Base-by-base conservation (phyloP, 2,797 vertebrate genomes). In the Sebastes reedi region DNA sequence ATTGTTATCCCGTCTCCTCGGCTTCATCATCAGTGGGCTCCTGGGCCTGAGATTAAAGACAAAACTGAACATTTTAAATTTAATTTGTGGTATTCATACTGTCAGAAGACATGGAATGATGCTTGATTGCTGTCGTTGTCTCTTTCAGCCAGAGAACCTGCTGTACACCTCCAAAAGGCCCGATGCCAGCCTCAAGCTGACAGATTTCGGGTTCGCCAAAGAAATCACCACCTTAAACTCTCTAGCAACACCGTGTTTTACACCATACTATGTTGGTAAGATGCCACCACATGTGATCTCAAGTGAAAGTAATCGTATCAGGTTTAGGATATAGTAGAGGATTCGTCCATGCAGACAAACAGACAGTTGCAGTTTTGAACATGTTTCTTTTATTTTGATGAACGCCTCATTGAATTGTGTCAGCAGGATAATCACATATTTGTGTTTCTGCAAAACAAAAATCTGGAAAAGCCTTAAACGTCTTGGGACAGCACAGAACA, bases 191-290 rank as follows among this genome's bases (percentile, higher is more conserved):
- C 91, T 98, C 58, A 98, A 97, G 27, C 96, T 98, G 87, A 98
- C 97, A 0, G 97, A 98, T 87, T 98, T 98, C 60, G 97, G 97
- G 83, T 98, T 98, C 78, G 97, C 97, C 83, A 98, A 97, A 92
- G 97, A 98, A 92, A 97, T 97, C 74, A 97, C 97, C 79, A 95
- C 96, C 3, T 96, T 96, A 90, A 97, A 97, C 92, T 97, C 97
- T 5, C 64, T 98, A 92, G 96, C 96, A 74, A 98, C 97, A 0
- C 97, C 97, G 0, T 98, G 97, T 92, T 98, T 97, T 71, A 98
- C 97, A 0, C 97, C 97, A 0, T 98, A 97, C 90, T 98, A 97
- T 0, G 97, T 98, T 79, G 97, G 97, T 98, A 83, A 97, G 96
- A 88, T 69, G 13, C 18, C 52, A 29, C 24, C 22, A n/a, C 39